Conservation (phyloP, 2,113 vertebrate genomes). For the Carollia perspicillata region DNA sequence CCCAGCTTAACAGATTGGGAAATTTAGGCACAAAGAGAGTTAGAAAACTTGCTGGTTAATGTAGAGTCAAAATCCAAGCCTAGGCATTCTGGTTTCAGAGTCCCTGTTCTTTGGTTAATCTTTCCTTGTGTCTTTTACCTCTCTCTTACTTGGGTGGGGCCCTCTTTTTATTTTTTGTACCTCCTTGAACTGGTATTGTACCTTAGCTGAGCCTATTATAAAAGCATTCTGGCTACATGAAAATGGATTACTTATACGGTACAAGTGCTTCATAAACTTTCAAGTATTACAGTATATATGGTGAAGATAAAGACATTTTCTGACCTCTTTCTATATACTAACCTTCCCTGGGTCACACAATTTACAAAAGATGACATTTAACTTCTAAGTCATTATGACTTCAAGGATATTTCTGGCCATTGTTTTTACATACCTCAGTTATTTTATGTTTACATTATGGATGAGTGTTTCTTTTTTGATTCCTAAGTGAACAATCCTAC, state of each 20-base stretch:
- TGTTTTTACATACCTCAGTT: conserved; percentile 58
- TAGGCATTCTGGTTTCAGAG: neutral
- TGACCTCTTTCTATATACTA: conserved; percentile 20
- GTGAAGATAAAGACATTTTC: conserved; percentile 47
- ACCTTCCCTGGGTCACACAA: neutral
- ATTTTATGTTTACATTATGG: conserved; percentile 57
- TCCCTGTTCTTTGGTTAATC: neutral
- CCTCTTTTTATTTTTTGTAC: conserved; percentile 34
- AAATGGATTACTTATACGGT: neutral
- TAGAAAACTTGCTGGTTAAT: neutral
- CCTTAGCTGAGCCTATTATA: conserved; percentile 11
- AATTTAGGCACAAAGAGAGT: neutral
- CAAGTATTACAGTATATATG: neutral
- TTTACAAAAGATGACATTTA: conserved; percentile 61
- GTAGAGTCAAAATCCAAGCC: neutral
- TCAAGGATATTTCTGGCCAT: conserved; percentile 23
- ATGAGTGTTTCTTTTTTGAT: conserved; percentile 38
- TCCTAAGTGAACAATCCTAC: conserved; percentile 19
- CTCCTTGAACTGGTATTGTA: conserved; percentile 50
- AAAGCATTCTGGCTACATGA: conserved; percentile 24
- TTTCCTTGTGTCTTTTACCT: neutral
- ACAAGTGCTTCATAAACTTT: conserved; percentile 50
- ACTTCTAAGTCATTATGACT: conserved; percentile 39
- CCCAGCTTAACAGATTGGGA: neutral
- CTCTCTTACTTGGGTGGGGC: neutral